phyloP scores from a whole-genome alignment of 2,797 vertebrate species.

The Gambusia yucatana region DNA sequence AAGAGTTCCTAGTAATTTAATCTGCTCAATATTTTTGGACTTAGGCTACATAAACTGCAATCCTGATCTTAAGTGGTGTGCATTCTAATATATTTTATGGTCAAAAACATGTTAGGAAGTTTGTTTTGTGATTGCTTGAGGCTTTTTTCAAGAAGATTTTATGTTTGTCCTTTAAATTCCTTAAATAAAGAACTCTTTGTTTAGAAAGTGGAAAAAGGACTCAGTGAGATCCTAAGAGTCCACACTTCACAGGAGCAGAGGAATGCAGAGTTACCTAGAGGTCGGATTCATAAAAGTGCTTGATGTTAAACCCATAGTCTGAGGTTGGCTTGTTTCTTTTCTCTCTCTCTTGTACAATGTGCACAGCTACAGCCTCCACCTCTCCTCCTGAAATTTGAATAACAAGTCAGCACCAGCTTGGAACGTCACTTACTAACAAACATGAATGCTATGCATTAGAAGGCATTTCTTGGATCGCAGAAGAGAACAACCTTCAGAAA shows the following conservation, averaged over 20 bases:
- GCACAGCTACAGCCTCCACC: conserved; percentile 16
- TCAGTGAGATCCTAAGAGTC: conserved; percentile 48
- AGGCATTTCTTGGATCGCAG: conserved; percentile 4
- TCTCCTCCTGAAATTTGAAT: conserved; percentile 9
- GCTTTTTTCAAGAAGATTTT: conserved; percentile 15
- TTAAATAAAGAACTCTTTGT: conserved; percentile 15
- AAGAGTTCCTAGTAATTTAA: conserved; percentile 50
- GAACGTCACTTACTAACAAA: background rate
- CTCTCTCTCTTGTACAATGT: background rate
- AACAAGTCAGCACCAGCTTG: conserved; percentile 38
- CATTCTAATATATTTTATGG: conserved; percentile 19
- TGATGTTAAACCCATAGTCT: conserved; percentile 28
- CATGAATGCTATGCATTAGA: background rate
- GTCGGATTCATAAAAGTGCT: conserved; percentile 22
- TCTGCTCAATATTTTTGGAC: conserved; percentile 41
- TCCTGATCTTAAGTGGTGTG: conserved; percentile 15
- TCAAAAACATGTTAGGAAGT: conserved; percentile 23
- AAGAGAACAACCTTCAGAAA: conserved; percentile 41
- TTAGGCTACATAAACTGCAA: conserved; percentile 41
- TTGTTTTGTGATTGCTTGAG: conserved; percentile 14
- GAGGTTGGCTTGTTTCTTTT: conserved; percentile 31
- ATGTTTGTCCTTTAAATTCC: conserved; percentile 7
- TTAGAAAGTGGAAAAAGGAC: conserved; percentile 17
- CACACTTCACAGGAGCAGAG: background rate
- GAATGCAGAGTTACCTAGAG: conserved; percentile 50